Percentiles rank a stretch among this genome's conserved stretches.
Evolutionary conservation across 2,113 vertebrate genomes (phyloP).

Genomic region (Hyperopisus bebe): DNA sequence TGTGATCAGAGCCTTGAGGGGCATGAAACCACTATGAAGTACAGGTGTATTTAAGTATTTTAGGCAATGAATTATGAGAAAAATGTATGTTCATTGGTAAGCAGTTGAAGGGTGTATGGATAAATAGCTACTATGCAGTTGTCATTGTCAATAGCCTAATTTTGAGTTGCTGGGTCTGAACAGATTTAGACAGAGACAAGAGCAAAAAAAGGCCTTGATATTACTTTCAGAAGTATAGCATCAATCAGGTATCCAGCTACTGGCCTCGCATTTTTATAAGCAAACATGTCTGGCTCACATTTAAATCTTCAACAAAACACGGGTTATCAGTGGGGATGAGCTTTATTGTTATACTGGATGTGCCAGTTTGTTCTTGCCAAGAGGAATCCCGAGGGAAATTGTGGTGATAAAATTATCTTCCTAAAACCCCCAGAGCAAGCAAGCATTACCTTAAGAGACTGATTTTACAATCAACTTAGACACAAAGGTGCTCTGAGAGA

Average conservation of each 20-base stretch:
- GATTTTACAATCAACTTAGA: not conserved
- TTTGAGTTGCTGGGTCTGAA: not conserved
- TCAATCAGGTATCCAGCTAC: not conserved
- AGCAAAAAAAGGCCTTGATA: not conserved
- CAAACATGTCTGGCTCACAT: not conserved
- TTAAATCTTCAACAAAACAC: not conserved
- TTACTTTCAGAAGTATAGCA: not conserved
- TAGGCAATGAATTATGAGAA: not conserved
- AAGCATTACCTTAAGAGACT: not conserved
- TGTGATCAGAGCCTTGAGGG: not conserved
- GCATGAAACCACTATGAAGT: not conserved
- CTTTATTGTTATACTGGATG: not conserved
- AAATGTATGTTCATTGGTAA: not conserved
- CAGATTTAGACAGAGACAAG: not conserved
- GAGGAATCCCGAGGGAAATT: not conserved
- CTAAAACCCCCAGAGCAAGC: not conserved
- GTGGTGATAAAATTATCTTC: not conserved
- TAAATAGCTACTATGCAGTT: not conserved
- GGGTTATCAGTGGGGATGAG: not conserved
- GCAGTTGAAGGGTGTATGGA: not conserved
- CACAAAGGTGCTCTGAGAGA: not conserved
- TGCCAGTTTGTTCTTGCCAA: not conserved
- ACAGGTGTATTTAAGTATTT: not conserved
- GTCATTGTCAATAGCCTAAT: not conserved
- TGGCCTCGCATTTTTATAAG: not conserved